phyloP scores from a whole-genome alignment of 2,888 invertebrate genomes.

The Drosophila imparisetae region DNA sequence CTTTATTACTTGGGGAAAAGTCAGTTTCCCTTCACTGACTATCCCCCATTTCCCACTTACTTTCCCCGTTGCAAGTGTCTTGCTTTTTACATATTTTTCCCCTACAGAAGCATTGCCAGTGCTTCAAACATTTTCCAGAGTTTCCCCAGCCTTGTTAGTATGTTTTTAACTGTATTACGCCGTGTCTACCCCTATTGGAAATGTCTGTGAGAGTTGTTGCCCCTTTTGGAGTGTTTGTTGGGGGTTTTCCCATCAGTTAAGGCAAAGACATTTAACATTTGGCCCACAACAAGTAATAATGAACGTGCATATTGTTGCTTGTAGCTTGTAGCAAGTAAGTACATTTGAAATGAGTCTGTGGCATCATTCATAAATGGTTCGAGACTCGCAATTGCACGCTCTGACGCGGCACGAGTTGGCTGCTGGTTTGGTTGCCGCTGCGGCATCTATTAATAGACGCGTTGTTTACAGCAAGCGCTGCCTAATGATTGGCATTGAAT shows the following conservation, averaged over 20 bases:
- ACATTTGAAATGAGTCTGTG: slow-evolving; percentile 18
- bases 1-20: slow-evolving; percentile 5
- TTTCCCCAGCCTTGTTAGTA: slow-evolving; percentile 39
- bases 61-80: neutral
- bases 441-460: slow-evolving; percentile 61
- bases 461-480: slow-evolving; percentile 63
- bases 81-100: slow-evolving; percentile 7
- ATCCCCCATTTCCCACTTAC: neutral
- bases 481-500: slow-evolving; percentile 72
- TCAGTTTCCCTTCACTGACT: neutral
- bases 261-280: slow-evolving; percentile 12
- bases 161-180: neutral
- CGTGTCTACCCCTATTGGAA: slow-evolving; percentile 49
- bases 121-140: neutral
- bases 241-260: slow-evolving; percentile 14
- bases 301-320: slow-evolving; percentile 19
- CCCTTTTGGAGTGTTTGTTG: neutral
- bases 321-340: slow-evolving; percentile 4
- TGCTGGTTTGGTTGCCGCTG: slow-evolving; percentile 22
- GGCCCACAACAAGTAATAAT: neutral
- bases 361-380: slow-evolving; percentile 58
- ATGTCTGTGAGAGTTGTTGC: neutral
- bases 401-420: slow-evolving; percentile 36
- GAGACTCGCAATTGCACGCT: slow-evolving; percentile 46
- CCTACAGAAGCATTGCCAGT: slow-evolving; percentile 1